Conservation (phyloP, 2,113 vertebrate species). For the Bostrychus sinensis region DNA sequence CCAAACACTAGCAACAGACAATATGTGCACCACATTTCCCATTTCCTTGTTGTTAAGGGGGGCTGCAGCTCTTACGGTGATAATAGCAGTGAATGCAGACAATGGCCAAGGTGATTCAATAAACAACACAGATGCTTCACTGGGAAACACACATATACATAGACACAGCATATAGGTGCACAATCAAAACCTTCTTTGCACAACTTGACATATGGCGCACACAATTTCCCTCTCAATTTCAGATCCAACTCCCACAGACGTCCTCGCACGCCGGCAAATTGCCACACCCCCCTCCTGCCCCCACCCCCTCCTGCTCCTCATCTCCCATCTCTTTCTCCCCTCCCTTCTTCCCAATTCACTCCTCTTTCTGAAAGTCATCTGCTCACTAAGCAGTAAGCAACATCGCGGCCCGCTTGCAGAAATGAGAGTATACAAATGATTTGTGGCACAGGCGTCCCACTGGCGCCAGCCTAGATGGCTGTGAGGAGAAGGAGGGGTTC, state of each 20-base stretch:
- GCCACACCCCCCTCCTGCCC: conserved; percentile 34
- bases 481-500: conserved; percentile 27
- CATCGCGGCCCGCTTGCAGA: conserved; percentile 72
- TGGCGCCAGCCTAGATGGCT: conserved; percentile 69
- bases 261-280: conserved; percentile 71
- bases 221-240: conserved; percentile 79
- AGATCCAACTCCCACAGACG: conserved; percentile 74
- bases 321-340: conserved; percentile 52
- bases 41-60: conserved; percentile 55
- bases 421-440: conserved; percentile 85
- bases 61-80: conserved; percentile 53
- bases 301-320: conserved; percentile 24
- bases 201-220: conserved; percentile 77
- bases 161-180: conserved; percentile 39
- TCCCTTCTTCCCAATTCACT: conserved; percentile 65
- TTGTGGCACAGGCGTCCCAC: conserved; percentile 81
- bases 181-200: conserved; percentile 68
- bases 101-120: conserved; percentile 67
- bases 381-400: conserved; percentile 82
- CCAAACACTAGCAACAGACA: conserved; percentile 66
- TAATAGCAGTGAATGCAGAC: conserved; percentile 61
- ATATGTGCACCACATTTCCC: conserved; percentile 62
- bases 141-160: conserved; percentile 43
- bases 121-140: conserved; percentile 63
- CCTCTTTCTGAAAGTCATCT: conserved; percentile 81